These are phyloP conservation scores for Neoarius graeffei DNA, from an alignment of 2,113 vertebrate genomes.

Conservation along the genomic window DNA sequence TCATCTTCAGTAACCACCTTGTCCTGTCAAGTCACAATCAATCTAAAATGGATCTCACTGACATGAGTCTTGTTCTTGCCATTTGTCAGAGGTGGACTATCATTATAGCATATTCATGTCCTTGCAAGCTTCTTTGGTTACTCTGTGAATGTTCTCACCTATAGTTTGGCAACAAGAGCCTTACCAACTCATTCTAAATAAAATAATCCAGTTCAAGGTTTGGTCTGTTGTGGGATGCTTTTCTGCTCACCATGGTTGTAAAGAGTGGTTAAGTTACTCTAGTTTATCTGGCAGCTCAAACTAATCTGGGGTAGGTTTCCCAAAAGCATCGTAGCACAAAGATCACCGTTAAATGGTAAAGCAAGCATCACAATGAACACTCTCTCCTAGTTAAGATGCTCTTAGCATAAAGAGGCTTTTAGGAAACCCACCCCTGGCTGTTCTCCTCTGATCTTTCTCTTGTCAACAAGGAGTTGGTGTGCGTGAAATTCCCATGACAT, in stretches of 20 bases:
- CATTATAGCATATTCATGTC: background rate
- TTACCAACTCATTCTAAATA: background rate
- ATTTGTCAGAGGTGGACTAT: background rate
- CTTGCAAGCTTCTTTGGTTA: background rate
- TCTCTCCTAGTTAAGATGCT: no score
- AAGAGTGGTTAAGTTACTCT: no score
- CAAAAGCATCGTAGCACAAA: no score
- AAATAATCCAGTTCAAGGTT: background rate
- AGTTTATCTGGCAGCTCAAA: no score
- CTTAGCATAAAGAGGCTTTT: no score
- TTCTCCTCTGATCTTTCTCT: background rate
- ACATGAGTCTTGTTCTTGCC: background rate
- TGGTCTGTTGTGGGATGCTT: background rate
- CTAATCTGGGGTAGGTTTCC: no score
- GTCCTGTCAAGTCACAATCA: background rate
- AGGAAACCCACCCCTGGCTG: no score
- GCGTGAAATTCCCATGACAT: background rate
- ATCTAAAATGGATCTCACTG: background rate
- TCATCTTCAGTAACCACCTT: background rate
- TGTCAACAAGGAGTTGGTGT: background rate
- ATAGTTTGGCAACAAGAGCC: background rate
- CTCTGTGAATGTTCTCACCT: background rate
- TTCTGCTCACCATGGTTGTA: no score
- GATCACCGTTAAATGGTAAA: no score
- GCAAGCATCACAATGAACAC: no score